phyloP scores from a whole-genome alignment of 2,888 invertebrate species.

The Eledone cirrhosa region DNA sequence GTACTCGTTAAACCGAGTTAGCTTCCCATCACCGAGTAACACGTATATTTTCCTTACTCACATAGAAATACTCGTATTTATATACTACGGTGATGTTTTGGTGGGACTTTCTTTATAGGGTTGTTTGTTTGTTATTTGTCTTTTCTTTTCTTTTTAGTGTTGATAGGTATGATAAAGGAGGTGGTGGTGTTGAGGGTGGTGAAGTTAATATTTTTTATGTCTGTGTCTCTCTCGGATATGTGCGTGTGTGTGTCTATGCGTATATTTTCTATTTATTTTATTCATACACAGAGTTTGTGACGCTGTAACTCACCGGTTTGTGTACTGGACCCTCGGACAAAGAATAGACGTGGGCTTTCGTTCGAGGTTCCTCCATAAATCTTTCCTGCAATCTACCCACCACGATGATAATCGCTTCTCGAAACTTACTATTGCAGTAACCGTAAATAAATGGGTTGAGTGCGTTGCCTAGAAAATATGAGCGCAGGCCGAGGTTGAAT shows the following conservation, averaged over 20 bases:
- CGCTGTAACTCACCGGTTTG: neutral
- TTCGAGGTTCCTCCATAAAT: neutral
- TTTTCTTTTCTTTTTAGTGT: too few relatives aligned
- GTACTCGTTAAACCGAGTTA: too few relatives aligned
- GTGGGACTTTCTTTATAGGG: too few relatives aligned
- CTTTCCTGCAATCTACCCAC: neutral
- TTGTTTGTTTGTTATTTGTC: too few relatives aligned
- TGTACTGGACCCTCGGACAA: neutral
- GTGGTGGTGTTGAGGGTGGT: too few relatives aligned
- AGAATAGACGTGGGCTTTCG: constrained; percentile 5
- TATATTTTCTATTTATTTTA: neutral
- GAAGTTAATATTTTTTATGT: too few relatives aligned
- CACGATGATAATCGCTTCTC: neutral
- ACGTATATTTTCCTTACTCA: too few relatives aligned
- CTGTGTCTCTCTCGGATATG: neutral
- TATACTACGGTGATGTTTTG: too few relatives aligned
- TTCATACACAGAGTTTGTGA: neutral
- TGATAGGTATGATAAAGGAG: too few relatives aligned
- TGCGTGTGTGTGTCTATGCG: neutral
- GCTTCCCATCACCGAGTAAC: too few relatives aligned
- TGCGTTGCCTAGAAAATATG: neutral
- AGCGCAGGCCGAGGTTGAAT: constrained; percentile 14
- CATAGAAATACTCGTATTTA: too few relatives aligned
- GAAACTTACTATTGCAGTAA: constrained; percentile 10
- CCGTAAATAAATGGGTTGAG: constrained; percentile 20